Base-by-base conservation (phyloP, 2,113 vertebrate species). In the Phalacrocorax brasilianus region DNA sequence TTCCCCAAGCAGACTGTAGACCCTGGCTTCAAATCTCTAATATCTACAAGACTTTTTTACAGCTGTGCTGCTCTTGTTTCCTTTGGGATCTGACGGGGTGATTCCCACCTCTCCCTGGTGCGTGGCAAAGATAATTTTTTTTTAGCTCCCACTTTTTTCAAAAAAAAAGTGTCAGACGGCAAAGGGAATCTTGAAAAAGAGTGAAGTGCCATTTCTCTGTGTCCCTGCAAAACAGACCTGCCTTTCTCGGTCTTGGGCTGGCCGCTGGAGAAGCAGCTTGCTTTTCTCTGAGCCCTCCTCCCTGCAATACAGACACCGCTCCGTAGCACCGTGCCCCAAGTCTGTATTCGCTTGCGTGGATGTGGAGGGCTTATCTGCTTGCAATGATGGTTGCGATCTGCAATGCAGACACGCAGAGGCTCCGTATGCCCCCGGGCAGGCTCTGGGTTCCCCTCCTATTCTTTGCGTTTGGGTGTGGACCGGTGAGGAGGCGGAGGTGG, bases 261-360 rank as follows among this genome's bases (percentile, higher is more conserved):
- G 26, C 15, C 2, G 12, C 22, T 27, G 24, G 26, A 44, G 30
- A 14, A 53, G 45, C 30, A 21, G 22, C 27, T 67, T 2, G 32
- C 3, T 33, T 63, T 7, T 9, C 59, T 53, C 8, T 2, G 56
- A 47, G 47, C 50, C 32, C 10, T 3, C 18, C 35, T 35, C 15
- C 30, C 61, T 0, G 2, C 20, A 32, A 3, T 3, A 6, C 40
- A 65, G 85, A 30, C 85, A 33, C 2, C 0, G 13, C 42, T 59
- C 42, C 2, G 61, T 1, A 28, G 33, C 8, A 4, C 33, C 4
- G 1, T 0, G 2, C 50, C n/a, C 73, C 71, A 38, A 7, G 65
- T 4, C 47, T 1, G 20, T 17, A 4, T 11, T 59, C 63, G 4
- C 30, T 33, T 1, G 66, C 3, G 27, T 50, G 13, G 61, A 12